Evolutionary conservation across 2,797 vertebrate species (phyloP).

Genomic region (Galaxias olidus): DNA sequence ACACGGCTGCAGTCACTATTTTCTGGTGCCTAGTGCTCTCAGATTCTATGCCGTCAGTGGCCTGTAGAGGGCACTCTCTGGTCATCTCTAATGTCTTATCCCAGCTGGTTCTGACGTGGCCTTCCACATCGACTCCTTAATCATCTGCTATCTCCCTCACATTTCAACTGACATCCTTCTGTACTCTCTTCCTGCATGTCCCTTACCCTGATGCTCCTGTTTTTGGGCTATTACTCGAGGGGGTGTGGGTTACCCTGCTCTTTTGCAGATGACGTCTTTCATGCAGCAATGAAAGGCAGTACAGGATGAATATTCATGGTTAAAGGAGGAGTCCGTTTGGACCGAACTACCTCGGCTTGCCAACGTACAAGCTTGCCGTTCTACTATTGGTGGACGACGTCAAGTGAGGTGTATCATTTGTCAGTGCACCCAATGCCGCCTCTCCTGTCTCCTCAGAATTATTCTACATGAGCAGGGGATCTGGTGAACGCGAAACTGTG

Average conservation of each 20-base stretch:
- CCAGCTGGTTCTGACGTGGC: background rate
- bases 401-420: constrained; percentile 40
- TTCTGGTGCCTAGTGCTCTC: constrained; percentile 35
- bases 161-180: constrained; percentile 15
- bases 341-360: background rate
- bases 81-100: constrained; percentile 30
- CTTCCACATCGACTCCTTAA: constrained; percentile 1
- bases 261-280: no score
- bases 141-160: background rate
- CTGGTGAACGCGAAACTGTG: constrained; percentile 35
- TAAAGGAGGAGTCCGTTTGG: constrained; percentile 8
- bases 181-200: no score
- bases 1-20: constrained; percentile 38
- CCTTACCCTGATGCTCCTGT: no score
- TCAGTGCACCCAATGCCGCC: constrained; percentile 47
- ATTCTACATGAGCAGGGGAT: constrained; percentile 14
- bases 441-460: constrained; percentile 21
- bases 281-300: background rate
- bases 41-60: constrained; percentile 31
- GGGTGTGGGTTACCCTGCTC: no score
- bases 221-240: no score
- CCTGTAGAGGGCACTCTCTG: constrained; percentile 28
- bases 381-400: constrained; percentile 43
- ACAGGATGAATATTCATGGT: background rate
- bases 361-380: constrained; percentile 7